Evolutionary conservation across 2,888 invertebrate species (phyloP).

Genomic region (Amphipyra berbera): DNA sequence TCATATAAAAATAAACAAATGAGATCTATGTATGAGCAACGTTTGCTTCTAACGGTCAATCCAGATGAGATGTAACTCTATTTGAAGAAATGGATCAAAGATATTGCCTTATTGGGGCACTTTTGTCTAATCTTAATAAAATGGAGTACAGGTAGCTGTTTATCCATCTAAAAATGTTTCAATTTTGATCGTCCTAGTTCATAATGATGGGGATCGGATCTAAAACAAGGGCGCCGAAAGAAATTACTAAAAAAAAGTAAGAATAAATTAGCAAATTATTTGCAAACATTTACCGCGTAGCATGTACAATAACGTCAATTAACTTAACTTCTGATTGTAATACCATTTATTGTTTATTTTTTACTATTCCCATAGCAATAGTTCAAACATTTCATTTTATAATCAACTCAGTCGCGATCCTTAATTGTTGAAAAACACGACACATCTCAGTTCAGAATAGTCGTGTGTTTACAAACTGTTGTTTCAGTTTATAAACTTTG

Average conservation of each 20-base stretch:
- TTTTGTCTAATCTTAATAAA: no score
- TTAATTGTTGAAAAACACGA: constrained; percentile 72
- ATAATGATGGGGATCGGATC: not conserved
- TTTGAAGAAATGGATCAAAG: no score
- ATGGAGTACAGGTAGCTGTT: no score
- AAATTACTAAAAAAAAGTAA: not conserved
- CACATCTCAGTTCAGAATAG: constrained; percentile 71
- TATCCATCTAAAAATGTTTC: not conserved
- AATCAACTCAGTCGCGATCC: constrained; percentile 34
- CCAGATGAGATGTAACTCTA: no score
- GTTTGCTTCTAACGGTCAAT: no score
- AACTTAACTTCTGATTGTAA: not conserved
- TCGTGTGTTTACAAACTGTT: constrained; percentile 74
- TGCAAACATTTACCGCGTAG: not conserved
- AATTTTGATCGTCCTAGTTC: not conserved
- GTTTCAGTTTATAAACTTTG: constrained; percentile 74
- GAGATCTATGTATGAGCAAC: no score
- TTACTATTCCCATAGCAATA: constrained; percentile 2
- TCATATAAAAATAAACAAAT: no score
- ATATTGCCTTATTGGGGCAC: no score
- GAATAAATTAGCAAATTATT: not conserved
- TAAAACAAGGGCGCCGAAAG: not conserved
- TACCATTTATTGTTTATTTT: not conserved
- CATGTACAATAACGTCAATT: no score
- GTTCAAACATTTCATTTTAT: constrained; percentile 23